These are phyloP conservation scores for Anthopleura sola DNA, from an alignment of 64 coral and sea anemone species.

Conservation along the genomic window DNA sequence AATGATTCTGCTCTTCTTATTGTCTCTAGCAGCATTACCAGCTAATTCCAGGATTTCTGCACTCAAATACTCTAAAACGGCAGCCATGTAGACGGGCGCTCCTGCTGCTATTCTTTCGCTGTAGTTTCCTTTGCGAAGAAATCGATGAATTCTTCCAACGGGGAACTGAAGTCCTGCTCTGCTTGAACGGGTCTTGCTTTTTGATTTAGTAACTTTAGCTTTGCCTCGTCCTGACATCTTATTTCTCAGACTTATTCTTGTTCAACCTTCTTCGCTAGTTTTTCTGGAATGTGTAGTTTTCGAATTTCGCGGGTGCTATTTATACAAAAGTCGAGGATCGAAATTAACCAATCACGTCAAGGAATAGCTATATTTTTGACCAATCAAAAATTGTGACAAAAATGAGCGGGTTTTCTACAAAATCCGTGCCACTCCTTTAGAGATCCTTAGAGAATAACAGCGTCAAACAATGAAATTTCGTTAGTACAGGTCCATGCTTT, in stretches of 20 bases:
- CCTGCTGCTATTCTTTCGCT: slow-evolving; percentile 57
- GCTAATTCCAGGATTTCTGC: slow-evolving; percentile 79
- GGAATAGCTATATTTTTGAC: not conserved
- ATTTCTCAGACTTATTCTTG: not conserved
- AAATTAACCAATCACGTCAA: slow-evolving; percentile 1
- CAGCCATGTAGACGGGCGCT: slow-evolving; percentile 69
- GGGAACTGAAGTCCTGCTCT: slow-evolving; percentile 76
- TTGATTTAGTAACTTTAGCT: slow-evolving; percentile 24
- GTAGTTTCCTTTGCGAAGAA: slow-evolving; percentile 81
- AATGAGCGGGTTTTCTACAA: not conserved
- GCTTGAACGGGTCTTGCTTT: slow-evolving; percentile 51
- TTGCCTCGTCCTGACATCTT: slow-evolving; percentile 78
- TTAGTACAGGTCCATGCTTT: too few relatives aligned
- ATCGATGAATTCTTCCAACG: slow-evolving; percentile 69
- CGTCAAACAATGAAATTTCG: not conserved
- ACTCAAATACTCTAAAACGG: slow-evolving; percentile 67
- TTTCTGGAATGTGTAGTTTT: not conserved
- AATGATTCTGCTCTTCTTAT: slow-evolving; percentile 75
- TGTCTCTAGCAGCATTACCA: slow-evolving; percentile 74
- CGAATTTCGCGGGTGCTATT: not conserved
- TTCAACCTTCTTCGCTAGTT: not conserved
- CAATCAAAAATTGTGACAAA: slow-evolving; percentile 14
- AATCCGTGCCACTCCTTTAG: not conserved
- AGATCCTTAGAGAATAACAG: not conserved
- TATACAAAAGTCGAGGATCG: not conserved